Conservation (phyloP, 1,140 invertebrate species). For the Drosophila malerkotliana region DNA sequence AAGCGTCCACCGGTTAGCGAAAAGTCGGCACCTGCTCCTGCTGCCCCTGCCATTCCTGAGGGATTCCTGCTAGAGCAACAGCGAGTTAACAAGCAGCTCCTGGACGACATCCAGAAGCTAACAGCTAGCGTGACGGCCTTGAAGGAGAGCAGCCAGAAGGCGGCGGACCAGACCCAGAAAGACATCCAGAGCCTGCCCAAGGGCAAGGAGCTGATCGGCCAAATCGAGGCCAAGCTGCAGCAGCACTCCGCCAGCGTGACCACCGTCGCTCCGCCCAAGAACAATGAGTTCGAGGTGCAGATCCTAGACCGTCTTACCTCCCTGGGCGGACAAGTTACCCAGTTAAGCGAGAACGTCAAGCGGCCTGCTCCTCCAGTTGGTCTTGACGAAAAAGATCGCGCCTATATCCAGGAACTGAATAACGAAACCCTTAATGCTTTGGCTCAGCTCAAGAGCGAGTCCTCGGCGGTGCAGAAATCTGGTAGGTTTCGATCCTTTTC, state of each 20-base stretch:
- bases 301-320: slow-evolving; percentile 51
- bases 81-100: slow-evolving; percentile 83
- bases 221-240: slow-evolving; percentile 74
- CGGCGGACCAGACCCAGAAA: slow-evolving; percentile 56
- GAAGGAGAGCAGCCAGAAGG: slow-evolving; percentile 78
- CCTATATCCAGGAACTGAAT: slow-evolving; percentile 72
- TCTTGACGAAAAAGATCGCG: slow-evolving; percentile 60
- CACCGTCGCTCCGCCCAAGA: slow-evolving; percentile 59
- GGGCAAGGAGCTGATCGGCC: slow-evolving; percentile 53
- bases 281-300: slow-evolving; percentile 69
- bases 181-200: slow-evolving; percentile 59
- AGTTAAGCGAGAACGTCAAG: slow-evolving; percentile 41
- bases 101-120: slow-evolving; percentile 85
- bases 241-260: slow-evolving; percentile 44
- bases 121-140: slow-evolving; percentile 85
- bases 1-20: slow-evolving; percentile 72
- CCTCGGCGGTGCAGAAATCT: slow-evolving; percentile 49
- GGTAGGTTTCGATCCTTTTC: slow-evolving; percentile 37
- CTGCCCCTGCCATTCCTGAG: slow-evolving; percentile 35
- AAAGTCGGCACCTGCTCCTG: slow-evolving; percentile 25
- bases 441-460: slow-evolving; percentile 60
- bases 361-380: slow-evolving; percentile 36
- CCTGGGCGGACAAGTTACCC: slow-evolving; percentile 47
- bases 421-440: slow-evolving; percentile 77
- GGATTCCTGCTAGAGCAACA: slow-evolving; percentile 66